A percentile compares a stretch with the other conserved stretches of the same genome.
phyloP scores from a whole-genome alignment of 2,797 vertebrate genomes.

The Falco berigora region DNA sequence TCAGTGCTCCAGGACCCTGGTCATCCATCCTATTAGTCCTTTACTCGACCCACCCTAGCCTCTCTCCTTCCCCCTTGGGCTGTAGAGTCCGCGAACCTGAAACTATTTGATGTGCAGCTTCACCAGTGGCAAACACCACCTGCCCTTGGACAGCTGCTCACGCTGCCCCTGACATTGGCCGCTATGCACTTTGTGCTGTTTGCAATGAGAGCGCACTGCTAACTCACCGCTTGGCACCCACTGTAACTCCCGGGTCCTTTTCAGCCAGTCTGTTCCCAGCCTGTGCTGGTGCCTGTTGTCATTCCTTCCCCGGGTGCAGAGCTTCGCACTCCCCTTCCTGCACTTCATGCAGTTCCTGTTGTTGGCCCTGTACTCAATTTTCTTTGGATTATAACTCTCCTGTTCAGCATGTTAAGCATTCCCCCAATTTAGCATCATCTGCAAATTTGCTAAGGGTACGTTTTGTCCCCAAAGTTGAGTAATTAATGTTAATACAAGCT shows the following conservation, averaged over 20 bases:
- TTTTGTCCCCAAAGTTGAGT: conserved; percentile 20
- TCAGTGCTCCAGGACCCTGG: not conserved
- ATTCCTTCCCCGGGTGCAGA: not conserved
- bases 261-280: not conserved
- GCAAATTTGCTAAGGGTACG: not conserved
- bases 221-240: not conserved
- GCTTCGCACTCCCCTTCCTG: not conserved
- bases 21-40: not conserved
- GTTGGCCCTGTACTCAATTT: not conserved
- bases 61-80: not conserved
- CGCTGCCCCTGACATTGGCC: not conserved
- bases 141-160: not conserved
- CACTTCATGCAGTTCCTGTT: not conserved
- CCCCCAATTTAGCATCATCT: not conserved
- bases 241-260: not conserved
- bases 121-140: not conserved
- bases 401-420: not conserved
- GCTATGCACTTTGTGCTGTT: fast-evolving
- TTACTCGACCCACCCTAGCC: not conserved
- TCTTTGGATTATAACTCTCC: not conserved
- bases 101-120: not conserved
- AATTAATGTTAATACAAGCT: conserved; percentile 55
- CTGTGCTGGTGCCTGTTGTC: not conserved
- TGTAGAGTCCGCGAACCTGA: not conserved
- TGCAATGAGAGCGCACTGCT: not conserved